phyloP scores from a whole-genome alignment of 92 coral and sea anemone genomes.

The Epizoanthus ramosus region DNA sequence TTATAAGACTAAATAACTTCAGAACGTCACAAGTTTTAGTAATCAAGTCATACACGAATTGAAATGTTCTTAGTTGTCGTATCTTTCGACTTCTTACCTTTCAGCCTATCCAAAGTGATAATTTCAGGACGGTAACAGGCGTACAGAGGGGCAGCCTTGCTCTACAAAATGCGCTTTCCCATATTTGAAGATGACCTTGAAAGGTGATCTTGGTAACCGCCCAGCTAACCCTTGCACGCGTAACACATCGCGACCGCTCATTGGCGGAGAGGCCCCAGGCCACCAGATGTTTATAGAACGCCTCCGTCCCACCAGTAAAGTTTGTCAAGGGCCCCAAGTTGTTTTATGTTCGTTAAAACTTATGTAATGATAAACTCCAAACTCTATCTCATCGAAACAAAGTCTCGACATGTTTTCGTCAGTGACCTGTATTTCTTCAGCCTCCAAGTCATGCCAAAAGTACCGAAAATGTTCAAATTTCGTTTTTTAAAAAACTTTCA shows the following conservation, averaged over 20 bases:
- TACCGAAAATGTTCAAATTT: too few species aligned
- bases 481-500: too few species aligned
- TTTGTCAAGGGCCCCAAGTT: background rate
- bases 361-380: too few species aligned
- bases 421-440: too few species aligned
- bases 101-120: background rate
- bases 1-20: too few species aligned
- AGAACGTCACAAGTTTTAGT: too few species aligned
- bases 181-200: background rate
- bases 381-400: too few species aligned
- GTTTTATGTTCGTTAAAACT: too few species aligned
- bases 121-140: background rate
- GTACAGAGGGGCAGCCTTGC: background rate
- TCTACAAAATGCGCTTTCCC: background rate
- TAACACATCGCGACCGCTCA: background rate
- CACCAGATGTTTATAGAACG: constrained; percentile 30
- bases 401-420: too few species aligned
- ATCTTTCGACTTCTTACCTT: constrained; percentile 14
- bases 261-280: background rate
- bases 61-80: background rate
- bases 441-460: too few species aligned
- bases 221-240: background rate
- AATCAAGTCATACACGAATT: too few species aligned
- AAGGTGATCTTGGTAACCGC: constrained; percentile 8
- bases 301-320: constrained; percentile 17